These are phyloP conservation scores for Chaetodon trifascialis DNA, from an alignment of 2,113 vertebrate genomes.

Conservation along the genomic window DNA sequence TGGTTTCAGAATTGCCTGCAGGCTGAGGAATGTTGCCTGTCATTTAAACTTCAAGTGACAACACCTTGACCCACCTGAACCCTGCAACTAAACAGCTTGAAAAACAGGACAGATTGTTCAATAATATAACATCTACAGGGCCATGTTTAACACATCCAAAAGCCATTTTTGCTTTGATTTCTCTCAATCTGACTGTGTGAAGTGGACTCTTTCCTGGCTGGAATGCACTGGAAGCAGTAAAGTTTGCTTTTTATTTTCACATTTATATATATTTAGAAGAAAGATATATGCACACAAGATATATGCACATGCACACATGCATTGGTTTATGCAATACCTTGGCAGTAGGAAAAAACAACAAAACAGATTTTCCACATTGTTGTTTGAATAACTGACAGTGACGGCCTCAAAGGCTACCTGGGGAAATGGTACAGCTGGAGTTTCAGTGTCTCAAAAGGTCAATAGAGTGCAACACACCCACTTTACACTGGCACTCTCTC, in stretches of 20 bases:
- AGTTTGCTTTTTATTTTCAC: neutral
- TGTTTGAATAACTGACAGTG: slow-evolving; percentile 32
- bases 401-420: slow-evolving; percentile 38
- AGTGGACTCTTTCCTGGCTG: neutral
- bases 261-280: neutral
- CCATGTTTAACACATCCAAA: neutral
- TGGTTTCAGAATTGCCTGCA: neutral
- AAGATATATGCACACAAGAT: neutral
- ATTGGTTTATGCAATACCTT: slow-evolving; percentile 19
- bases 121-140: neutral
- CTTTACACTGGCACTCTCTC: slow-evolving; percentile 16
- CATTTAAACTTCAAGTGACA: slow-evolving; percentile 17
- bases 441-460: slow-evolving; percentile 38
- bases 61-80: slow-evolving; percentile 52
- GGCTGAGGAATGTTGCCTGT: slow-evolving; percentile 43
- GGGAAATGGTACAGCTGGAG: slow-evolving; percentile 44
- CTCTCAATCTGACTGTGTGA: neutral
- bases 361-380: slow-evolving; percentile 21
- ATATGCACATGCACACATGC: no score
- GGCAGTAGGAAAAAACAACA: neutral
- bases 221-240: no score
- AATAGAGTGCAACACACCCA: slow-evolving; percentile 46
- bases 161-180: neutral
- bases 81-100: neutral
- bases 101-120: neutral